Evolutionary conservation across 2,113 vertebrate species (phyloP).

Genomic region (Pogonocichla stellata): DNA sequence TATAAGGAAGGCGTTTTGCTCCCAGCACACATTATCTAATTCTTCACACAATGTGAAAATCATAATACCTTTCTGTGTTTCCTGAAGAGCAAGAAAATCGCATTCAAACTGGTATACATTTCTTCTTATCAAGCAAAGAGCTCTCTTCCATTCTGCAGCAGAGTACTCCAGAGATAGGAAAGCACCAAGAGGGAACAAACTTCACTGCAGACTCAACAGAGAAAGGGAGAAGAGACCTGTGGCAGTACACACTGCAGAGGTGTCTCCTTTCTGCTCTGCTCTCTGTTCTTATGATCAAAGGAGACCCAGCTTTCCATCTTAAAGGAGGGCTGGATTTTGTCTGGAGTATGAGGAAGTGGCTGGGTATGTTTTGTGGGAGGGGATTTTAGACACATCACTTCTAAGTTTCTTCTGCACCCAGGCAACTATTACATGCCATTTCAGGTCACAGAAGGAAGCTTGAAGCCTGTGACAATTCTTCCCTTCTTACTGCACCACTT

Average conservation of each 20-base stretch:
- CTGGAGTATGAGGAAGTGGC: constrained; percentile 56
- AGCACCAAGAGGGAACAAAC: not conserved
- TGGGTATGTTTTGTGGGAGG: constrained; percentile 36
- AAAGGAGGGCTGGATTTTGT: constrained; percentile 43
- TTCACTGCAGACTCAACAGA: not conserved
- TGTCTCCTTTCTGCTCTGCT: constrained; percentile 39
- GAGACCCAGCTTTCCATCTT: constrained; percentile 37
- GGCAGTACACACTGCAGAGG: not conserved
- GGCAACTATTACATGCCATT: not conserved
- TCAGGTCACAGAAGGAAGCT: not conserved
- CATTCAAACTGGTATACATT: constrained; percentile 49
- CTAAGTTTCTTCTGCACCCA: not conserved
- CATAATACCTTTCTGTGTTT: constrained; percentile 63
- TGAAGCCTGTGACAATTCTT: not conserved
- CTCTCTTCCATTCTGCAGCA: constrained; percentile 54
- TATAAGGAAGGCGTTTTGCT: not conserved
- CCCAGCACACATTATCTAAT: not conserved
- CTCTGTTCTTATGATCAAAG: constrained; percentile 61
- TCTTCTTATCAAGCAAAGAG: constrained; percentile 30
- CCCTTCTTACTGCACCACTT: not conserved
- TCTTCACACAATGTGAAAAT: not conserved
- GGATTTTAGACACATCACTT: not conserved
- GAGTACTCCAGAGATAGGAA: not conserved
- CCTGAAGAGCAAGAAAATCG: constrained; percentile 60
- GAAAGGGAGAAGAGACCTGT: not conserved